A percentile compares a stretch with the other conserved stretches of the same genome.
Evolutionary conservation across 2,113 vertebrate genomes (phyloP).

Genomic region (Elephas maximus): DNA sequence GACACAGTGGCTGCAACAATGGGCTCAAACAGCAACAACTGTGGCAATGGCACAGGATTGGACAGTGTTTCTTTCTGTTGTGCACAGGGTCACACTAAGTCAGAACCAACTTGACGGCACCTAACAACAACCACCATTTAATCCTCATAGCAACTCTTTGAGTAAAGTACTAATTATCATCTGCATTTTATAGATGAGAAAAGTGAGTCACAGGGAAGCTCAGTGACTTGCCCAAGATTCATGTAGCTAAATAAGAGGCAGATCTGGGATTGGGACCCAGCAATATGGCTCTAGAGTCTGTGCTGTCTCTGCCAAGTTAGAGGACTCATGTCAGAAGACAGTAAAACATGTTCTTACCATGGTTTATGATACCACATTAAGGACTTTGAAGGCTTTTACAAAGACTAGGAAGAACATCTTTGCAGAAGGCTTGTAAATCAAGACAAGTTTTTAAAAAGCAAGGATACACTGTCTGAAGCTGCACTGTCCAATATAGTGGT

Average conservation of each 20-base stretch:
- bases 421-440: background rate
- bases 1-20: too few relatives aligned
- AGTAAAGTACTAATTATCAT: background rate
- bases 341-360: background rate
- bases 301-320: background rate
- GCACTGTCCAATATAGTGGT: background rate
- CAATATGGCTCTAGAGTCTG: background rate
- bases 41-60: too few relatives aligned
- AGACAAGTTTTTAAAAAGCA: conserved; percentile 1
- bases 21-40: too few relatives aligned
- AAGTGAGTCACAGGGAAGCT: background rate
- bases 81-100: too few relatives aligned
- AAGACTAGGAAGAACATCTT: conserved; percentile 2
- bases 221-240: background rate
- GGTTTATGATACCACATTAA: background rate
- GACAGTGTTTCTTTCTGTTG: too few relatives aligned
- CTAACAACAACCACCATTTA: background rate
- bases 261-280: background rate
- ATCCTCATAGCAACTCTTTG: background rate
- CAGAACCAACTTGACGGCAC: too few relatives aligned
- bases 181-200: conserved; percentile 15
- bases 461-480: background rate
- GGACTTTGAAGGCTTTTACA: background rate
- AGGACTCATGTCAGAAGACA: background rate
- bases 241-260: background rate